Evolutionary conservation across 2,113 vertebrate genomes (phyloP).

Genomic region (Percopsis transmontana): DNA sequence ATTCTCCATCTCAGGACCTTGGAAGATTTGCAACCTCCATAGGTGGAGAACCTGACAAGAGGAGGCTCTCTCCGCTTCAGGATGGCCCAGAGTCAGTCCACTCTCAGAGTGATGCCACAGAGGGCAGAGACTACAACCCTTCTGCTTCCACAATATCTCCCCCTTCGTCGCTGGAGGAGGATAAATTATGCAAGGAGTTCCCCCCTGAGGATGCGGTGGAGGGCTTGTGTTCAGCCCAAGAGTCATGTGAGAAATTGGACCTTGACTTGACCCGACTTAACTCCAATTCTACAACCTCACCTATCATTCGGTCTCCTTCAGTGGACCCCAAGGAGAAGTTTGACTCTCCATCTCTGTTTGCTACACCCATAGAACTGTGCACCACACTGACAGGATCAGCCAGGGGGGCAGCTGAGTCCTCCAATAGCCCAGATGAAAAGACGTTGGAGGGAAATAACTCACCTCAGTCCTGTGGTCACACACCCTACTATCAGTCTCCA

Average conservation of each 20-base stretch:
- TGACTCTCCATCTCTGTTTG: conserved; percentile 83
- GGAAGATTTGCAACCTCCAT: conserved; percentile 77
- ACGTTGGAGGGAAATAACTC: conserved; percentile 89
- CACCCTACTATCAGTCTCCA: conserved; percentile 96
- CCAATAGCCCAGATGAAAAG: conserved; percentile 89
- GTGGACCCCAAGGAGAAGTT: conserved; percentile 87
- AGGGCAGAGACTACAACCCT: conserved; percentile 87
- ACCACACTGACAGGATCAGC: conserved; percentile 66
- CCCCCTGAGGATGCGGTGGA: conserved; percentile 44
- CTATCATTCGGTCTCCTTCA: conserved; percentile 87
- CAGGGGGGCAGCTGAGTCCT: conserved; percentile 74
- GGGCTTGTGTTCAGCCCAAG: conserved; percentile 46
- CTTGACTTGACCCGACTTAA: conserved; percentile 67
- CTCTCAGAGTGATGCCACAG: conserved; percentile 89
- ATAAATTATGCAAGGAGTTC: conserved; percentile 81
- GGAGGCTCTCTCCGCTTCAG: conserved; percentile 77
- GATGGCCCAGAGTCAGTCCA: conserved; percentile 77
- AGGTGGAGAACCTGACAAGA: conserved; percentile 77
- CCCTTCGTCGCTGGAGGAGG: conserved; percentile 89
- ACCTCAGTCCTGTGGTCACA: conserved; percentile 94
- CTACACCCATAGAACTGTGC: conserved; percentile 80
- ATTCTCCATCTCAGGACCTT: conserved; percentile 87
- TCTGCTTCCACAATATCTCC: conserved; percentile 93
- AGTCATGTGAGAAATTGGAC: conserved; percentile 52
- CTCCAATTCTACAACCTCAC: conserved; percentile 74